These are phyloP conservation scores for Eublepharis macularius DNA, from an alignment of 2,113 vertebrate genomes.

Conservation along the genomic window DNA sequence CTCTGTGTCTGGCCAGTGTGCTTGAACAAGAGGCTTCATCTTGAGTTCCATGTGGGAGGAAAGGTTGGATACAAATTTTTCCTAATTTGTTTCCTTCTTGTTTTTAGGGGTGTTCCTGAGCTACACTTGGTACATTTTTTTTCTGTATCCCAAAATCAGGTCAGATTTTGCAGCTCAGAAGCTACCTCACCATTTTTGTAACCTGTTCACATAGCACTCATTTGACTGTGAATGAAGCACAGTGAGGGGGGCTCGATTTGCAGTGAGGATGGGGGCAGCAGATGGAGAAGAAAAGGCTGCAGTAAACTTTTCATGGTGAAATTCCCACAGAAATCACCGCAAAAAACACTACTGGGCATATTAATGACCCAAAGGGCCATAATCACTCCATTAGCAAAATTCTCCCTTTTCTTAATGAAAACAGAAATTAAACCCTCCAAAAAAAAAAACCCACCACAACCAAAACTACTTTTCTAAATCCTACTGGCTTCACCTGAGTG, in stretches of 20 bases:
- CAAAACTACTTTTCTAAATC: slow-evolving; percentile 20
- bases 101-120: background rate
- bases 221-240: slow-evolving; percentile 79
- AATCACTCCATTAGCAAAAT: slow-evolving; percentile 42
- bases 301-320: slow-evolving; percentile 71
- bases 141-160: slow-evolving; percentile 14
- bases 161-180: slow-evolving; percentile 34
- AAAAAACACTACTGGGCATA: background rate
- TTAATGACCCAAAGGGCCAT: slow-evolving; percentile 58
- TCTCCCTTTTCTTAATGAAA: slow-evolving; percentile 38
- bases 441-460: background rate
- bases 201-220: slow-evolving; percentile 71
- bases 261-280: slow-evolving; percentile 30
- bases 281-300: slow-evolving; percentile 57
- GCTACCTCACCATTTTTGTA: slow-evolving; percentile 67
- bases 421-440: slow-evolving; percentile 24
- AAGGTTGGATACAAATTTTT: background rate
- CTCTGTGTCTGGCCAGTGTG: no score
- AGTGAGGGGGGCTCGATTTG: slow-evolving; percentile 58
- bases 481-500: slow-evolving; percentile 67
- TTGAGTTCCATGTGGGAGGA: no score
- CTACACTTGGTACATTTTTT: slow-evolving; percentile 35
- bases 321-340: background rate
- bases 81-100: background rate
- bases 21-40: no score